Evolutionary conservation across 2,797 vertebrate genomes (phyloP).

Genomic region (Bradypus variegatus): DNA sequence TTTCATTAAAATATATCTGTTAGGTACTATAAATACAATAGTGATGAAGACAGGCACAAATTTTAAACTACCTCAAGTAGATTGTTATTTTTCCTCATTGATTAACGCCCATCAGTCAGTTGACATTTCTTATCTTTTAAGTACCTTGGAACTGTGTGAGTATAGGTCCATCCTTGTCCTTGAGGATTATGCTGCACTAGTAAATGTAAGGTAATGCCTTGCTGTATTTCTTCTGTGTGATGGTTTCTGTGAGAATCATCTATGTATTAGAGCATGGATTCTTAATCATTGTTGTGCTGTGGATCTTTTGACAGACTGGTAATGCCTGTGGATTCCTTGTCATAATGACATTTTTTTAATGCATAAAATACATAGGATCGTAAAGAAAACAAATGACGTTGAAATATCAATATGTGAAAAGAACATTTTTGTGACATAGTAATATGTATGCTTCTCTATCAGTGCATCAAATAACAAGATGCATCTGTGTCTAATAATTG

Average conservation of each 20-base stretch:
- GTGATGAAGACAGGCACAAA: not conserved
- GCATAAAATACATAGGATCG: not conserved
- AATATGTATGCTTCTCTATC: not conserved
- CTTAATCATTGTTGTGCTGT: not conserved
- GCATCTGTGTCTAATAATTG: not conserved
- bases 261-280: not conserved
- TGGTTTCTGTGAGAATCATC: not conserved
- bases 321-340: not conserved
- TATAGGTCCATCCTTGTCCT: not conserved
- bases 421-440: not conserved
- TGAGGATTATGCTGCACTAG: not conserved
- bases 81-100: not conserved
- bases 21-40: not conserved
- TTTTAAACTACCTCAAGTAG: not conserved
- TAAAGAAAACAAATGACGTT: not conserved
- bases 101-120: not conserved
- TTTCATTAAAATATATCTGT: not conserved
- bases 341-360: slow-evolving; percentile 20
- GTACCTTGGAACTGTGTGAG: not conserved
- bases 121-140: not conserved
- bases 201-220: not conserved
- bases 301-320: not conserved
- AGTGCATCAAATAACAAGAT: slow-evolving; percentile 1
- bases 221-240: not conserved
- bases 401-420: not conserved